Conservation (phyloP, 1,140 invertebrate genomes). For the Bombus sylvicola region DNA sequence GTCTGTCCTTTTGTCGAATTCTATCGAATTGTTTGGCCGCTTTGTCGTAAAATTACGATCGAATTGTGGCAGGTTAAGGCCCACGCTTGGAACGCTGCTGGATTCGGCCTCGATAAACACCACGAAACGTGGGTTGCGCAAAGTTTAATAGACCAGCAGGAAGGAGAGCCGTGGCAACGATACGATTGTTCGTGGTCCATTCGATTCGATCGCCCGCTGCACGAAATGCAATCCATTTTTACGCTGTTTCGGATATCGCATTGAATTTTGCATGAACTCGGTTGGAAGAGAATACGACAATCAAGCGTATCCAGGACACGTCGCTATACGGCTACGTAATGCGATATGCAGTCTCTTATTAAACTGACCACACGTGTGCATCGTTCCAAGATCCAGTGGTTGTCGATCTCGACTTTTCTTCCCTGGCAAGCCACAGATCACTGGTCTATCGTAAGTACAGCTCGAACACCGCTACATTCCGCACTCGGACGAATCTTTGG, state of each 20-base stretch:
- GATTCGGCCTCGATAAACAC: constrained; percentile 45
- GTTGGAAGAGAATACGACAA: constrained; percentile 35
- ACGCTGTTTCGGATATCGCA: background rate
- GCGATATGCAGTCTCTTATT: constrained; percentile 64
- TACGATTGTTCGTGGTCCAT: constrained; percentile 16
- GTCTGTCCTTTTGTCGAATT: background rate
- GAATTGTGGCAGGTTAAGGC: constrained; percentile 15
- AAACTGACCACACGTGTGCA: constrained; percentile 69
- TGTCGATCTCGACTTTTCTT: constrained; percentile 38
- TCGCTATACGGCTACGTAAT: constrained; percentile 58
- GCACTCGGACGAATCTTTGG: background rate
- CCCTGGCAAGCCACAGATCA: constrained; percentile 59
- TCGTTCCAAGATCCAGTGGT: constrained; percentile 64
- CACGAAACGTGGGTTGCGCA: constrained; percentile 58
- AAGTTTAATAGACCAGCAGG: constrained; percentile 55
- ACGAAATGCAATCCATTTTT: background rate
- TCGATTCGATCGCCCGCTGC: constrained; percentile 4
- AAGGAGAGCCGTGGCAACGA: constrained; percentile 6
- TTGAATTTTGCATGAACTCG: constrained; percentile 9
- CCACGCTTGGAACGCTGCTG: background rate
- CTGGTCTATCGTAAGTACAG: constrained; percentile 65
- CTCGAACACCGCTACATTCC: constrained; percentile 5
- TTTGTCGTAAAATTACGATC: constrained; percentile 49
- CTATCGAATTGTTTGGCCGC: background rate
- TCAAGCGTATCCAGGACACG: constrained; percentile 38